phyloP scores from a whole-genome alignment of 2,797 vertebrate species.

The Cossypha heuglini region DNA sequence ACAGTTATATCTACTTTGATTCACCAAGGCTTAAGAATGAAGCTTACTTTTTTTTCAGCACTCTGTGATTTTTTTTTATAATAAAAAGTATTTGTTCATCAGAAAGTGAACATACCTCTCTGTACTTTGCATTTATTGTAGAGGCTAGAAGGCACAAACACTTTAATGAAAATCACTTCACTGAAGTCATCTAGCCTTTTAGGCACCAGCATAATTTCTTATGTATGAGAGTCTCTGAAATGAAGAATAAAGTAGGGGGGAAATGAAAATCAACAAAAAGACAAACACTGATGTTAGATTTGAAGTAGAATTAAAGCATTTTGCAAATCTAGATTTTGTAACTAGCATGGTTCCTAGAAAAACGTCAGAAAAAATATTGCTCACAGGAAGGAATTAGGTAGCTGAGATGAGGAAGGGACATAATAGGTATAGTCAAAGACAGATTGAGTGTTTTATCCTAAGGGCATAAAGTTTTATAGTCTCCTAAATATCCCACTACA shows the following conservation, averaged over 20 bases:
- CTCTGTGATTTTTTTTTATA: background rate
- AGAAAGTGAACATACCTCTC: background rate
- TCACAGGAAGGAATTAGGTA: background rate
- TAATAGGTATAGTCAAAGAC: background rate
- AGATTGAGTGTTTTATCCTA: background rate
- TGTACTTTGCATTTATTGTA: background rate
- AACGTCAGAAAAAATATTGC: background rate
- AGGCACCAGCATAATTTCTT: background rate
- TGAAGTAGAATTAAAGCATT: background rate
- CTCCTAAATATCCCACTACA: constrained; percentile 23
- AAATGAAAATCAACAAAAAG: background rate
- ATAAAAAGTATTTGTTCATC: background rate
- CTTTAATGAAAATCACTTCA: background rate
- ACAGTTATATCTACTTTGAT: background rate
- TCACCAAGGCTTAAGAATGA: background rate
- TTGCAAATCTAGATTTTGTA: background rate
- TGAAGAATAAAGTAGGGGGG: background rate
- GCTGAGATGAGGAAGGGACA: background rate
- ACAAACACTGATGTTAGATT: background rate
- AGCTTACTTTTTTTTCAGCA: background rate
- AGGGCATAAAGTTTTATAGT: constrained; percentile 23
- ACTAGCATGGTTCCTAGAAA: background rate
- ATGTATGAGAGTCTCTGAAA: background rate
- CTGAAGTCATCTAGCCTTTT: background rate
- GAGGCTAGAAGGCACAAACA: background rate